A percentile compares a stretch with the other conserved stretches of the same genome.
Evolutionary conservation across 2,888 invertebrate species (phyloP).

Genomic region (Torymus auratus): DNA sequence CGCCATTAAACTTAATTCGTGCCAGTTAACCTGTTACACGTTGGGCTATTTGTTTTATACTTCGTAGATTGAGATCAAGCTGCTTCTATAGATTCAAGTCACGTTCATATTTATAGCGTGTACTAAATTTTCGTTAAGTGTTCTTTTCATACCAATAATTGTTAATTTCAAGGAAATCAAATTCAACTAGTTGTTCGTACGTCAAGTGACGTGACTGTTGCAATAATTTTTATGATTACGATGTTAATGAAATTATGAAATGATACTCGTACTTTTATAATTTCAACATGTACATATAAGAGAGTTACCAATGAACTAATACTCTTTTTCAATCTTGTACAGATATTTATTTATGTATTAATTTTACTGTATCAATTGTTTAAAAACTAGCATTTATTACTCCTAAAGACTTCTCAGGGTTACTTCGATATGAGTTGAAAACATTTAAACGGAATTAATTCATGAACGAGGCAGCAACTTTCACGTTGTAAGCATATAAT

Average conservation of each 20-base stretch:
- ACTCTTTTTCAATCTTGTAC: not conserved
- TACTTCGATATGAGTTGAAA: conserved; percentile 40
- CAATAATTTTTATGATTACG: conserved; percentile 28
- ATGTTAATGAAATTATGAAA: not conserved
- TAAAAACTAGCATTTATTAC: not conserved
- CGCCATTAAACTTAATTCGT: conserved; percentile 26
- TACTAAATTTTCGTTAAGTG: not conserved
- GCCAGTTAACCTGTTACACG: not conserved
- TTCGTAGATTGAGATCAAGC: conserved; percentile 19
- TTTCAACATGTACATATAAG: no score
- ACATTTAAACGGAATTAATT: conserved; percentile 41
- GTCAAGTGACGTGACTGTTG: not conserved
- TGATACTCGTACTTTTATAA: conserved; percentile 11
- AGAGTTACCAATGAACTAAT: no score
- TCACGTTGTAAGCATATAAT: conserved; percentile 60
- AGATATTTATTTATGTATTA: not conserved
- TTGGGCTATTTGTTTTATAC: no score
- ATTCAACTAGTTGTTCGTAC: not conserved
- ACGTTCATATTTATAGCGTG: not conserved
- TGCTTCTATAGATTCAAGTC: not conserved
- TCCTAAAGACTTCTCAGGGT: conserved; percentile 42
- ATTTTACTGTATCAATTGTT: conserved; percentile 4
- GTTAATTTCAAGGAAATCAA: not conserved
- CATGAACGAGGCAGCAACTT: conserved; percentile 54
- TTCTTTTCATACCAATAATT: not conserved